Conservation (phyloP, 2,888 invertebrate species). For the Lymantria monacha region DNA sequence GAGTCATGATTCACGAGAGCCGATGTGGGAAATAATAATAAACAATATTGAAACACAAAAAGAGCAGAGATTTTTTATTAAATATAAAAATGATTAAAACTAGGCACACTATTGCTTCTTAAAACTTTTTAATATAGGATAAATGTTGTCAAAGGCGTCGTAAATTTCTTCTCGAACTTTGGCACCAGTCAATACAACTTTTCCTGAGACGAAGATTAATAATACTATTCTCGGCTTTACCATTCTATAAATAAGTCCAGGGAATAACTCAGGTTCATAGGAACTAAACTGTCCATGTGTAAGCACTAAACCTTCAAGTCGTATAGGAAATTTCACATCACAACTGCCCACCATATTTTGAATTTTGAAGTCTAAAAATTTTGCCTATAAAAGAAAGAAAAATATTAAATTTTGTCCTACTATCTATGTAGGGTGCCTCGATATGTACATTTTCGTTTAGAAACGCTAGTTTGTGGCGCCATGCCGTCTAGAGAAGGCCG, state of each 20-base stretch:
- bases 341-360: constrained; percentile 91
- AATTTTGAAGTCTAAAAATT: constrained; percentile 91
- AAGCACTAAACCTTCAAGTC: constrained; percentile 87
- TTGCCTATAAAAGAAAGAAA: constrained; percentile 82
- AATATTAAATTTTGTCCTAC: neutral
- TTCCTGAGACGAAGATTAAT: constrained; percentile 99
- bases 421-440: neutral
- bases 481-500: no score
- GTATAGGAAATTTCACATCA: constrained; percentile 89
- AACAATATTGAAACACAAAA: no score
- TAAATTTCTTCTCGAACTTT: constrained; percentile 96
- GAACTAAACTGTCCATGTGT: constrained; percentile 90
- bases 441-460: no score
- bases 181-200: constrained; percentile 98
- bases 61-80: neutral
- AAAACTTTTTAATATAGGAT: constrained; percentile 97
- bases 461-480: no score
- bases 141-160: constrained; percentile 98
- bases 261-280: constrained; percentile 99
- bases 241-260: constrained; percentile 99
- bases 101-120: constrained; percentile 86
- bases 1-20: no score
- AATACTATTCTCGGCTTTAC: constrained; percentile 98
- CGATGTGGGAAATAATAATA: no score
- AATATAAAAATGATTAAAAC: constrained; percentile 1